Evolutionary conservation across 2,888 invertebrate genomes (phyloP).

Genomic region (Ochropleura plecta): DNA sequence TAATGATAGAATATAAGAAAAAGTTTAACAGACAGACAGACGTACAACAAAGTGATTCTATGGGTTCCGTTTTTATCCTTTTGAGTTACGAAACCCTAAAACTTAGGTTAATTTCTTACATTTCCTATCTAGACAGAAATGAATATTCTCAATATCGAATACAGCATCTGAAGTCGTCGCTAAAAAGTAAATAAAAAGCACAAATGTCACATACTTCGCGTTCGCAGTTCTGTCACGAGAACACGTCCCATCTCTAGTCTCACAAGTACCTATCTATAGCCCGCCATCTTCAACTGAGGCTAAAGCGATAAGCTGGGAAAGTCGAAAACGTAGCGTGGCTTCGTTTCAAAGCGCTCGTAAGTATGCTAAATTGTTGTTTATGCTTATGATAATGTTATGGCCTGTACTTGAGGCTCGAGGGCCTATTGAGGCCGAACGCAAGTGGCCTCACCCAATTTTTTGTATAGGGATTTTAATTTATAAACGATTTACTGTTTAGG

Average conservation of each 20-base stretch:
- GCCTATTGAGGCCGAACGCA: slow-evolving; percentile 49
- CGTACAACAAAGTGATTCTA: no score
- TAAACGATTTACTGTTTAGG: slow-evolving; percentile 35
- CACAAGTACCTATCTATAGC: slow-evolving; percentile 60
- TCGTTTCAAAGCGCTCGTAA: slow-evolving; percentile 58
- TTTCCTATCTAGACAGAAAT: neutral
- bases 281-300: slow-evolving; percentile 64
- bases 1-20: neutral
- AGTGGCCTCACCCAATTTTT: slow-evolving; percentile 49
- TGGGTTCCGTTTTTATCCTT: no score
- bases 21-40: no score
- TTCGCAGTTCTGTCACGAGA: slow-evolving; percentile 43
- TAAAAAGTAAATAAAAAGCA: slow-evolving; percentile 6
- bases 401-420: slow-evolving; percentile 43
- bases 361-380: slow-evolving; percentile 67
- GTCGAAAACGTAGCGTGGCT: slow-evolving; percentile 67
- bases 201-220: slow-evolving; percentile 41
- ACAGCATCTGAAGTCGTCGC: neutral
- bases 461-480: slow-evolving; percentile 48
- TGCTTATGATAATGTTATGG: slow-evolving; percentile 66
- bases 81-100: neutral
- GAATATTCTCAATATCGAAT: neutral
- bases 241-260: slow-evolving; percentile 54
- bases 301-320: slow-evolving; percentile 69
- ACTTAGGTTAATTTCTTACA: neutral